A percentile compares a stretch with the other conserved stretches of the same genome.
These are phyloP conservation scores for Hydrotaea cyrtoneurina DNA, from an alignment of 2,888 invertebrate genomes.

Conservation along the genomic window DNA sequence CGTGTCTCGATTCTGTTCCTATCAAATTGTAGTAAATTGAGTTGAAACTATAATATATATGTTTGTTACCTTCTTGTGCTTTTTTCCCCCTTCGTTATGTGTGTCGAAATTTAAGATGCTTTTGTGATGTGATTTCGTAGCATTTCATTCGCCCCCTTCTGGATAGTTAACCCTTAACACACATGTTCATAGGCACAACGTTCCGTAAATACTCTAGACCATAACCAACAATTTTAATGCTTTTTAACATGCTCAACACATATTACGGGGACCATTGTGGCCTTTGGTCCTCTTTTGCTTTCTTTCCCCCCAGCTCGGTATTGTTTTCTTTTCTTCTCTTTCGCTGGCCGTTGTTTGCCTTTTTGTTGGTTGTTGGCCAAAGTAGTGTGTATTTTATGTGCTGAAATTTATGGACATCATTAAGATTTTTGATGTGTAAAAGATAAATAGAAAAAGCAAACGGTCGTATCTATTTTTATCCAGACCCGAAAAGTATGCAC, in stretches of 20 bases:
- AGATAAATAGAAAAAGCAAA: conserved; percentile 25
- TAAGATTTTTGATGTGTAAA: conserved; percentile 36
- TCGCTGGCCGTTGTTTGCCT: neutral
- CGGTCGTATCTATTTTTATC: neutral
- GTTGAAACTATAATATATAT: conserved; percentile 46
- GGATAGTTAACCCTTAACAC: conserved; percentile 10
- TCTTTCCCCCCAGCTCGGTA: too few species aligned
- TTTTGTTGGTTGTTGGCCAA: neutral
- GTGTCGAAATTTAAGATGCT: conserved; percentile 39
- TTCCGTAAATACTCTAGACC: neutral
- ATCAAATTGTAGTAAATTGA: conserved; percentile 52
- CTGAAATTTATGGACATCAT: conserved; percentile 39
- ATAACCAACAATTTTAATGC: conserved; percentile 44
- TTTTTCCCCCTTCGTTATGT: neutral
- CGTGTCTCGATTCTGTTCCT: conserved; percentile 41
- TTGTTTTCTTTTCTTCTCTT: neutral
- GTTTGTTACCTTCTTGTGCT: conserved; percentile 41
- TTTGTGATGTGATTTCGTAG: conserved; percentile 29
- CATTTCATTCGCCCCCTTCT: neutral
- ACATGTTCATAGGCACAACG: neutral
- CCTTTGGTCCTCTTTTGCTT: neutral
- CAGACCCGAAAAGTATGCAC: neutral
- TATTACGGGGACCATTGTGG: conserved; percentile 23
- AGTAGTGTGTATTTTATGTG: conserved; percentile 7
- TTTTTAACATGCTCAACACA: conserved; percentile 46